Base-by-base conservation (phyloP, 2,113 vertebrate genomes). In the Tupaia chinensis region DNA sequence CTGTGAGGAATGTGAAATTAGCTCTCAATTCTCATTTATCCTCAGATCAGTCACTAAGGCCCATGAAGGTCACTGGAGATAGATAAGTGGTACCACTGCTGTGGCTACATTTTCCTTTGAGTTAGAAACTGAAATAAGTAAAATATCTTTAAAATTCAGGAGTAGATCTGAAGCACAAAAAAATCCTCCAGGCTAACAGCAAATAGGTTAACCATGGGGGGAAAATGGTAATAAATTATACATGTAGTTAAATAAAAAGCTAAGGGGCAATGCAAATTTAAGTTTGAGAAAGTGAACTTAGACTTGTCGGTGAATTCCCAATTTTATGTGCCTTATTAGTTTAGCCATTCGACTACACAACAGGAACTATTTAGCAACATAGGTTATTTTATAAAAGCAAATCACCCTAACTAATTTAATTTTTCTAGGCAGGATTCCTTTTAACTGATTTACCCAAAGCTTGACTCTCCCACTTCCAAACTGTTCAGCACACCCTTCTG, bases 191-290 rank as follows among this genome's bases (percentile, higher is more conserved):
- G 76, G 61, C 76, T 80, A 89, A 83, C 4, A 23, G 20, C 68
- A 87, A 87, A 82, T 53, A 78, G 8, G 27, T 89, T 83, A 85
- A n/a, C 65, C 69, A 44, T 1, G 29, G 69, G 87, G 12, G 87
- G 12, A n/a, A 70, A 56, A 22, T 25, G n/a, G 73, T 84, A 54
- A 91, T 88, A 96, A 94, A 93, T 91, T 85, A 91, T 63, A 92
- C 27, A 72, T 16, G 15, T 16, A 80, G 72, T 85, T 83, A 84
- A 81, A 53, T 82, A 29, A 79, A 94, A 89, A 84, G 8, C 27
- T 79, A 93, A 91, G 63, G 25, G 10, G 13, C 63, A 89, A 90
- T 9, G 27, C 17, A 86, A 93, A 74, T 80, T 77, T 65, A 78
- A 89, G 13, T 1, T 78, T 86, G 23, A 86, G 69, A 86, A 89